Conservation (phyloP, 2,888 invertebrate genomes). For the Dicyrtomina minuta region DNA sequence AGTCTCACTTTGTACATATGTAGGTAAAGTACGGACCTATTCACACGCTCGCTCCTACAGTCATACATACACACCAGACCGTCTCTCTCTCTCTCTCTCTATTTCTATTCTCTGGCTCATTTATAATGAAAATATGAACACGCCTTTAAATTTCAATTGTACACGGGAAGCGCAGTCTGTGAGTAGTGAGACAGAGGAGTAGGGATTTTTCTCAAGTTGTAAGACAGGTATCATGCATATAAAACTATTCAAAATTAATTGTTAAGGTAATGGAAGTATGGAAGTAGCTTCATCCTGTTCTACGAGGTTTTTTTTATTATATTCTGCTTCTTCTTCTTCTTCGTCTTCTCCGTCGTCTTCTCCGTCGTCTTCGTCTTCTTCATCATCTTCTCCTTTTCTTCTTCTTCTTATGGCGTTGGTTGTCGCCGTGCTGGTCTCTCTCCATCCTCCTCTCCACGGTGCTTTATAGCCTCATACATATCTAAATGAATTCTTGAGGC, state of each 20-base stretch:
- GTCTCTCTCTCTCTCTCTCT: not conserved
- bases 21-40: too few species aligned
- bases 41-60: not conserved
- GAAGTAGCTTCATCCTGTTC: conserved; percentile 20
- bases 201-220: not conserved
- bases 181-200: not conserved
- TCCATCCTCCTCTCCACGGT: not conserved
- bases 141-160: conserved; percentile 29
- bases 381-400: not conserved
- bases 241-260: conserved; percentile 21
- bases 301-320: conserved; percentile 15
- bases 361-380: not conserved
- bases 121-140: conserved; percentile 13
- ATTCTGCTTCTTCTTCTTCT: not conserved
- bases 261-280: conserved; percentile 21
- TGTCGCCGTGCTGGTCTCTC: not conserved
- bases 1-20: too few species aligned
- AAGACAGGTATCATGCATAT: conserved; percentile 22
- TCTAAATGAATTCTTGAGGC: not conserved
- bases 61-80: not conserved
- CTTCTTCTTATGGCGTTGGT: not conserved
- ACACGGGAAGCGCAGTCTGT: conserved; percentile 19
- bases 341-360: not conserved
- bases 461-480: not conserved
- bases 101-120: not conserved